A percentile compares a stretch with the other conserved stretches of the same genome.
Evolutionary conservation across 2,113 vertebrate species (phyloP).

Genomic region (Motacilla tschutschensis): DNA sequence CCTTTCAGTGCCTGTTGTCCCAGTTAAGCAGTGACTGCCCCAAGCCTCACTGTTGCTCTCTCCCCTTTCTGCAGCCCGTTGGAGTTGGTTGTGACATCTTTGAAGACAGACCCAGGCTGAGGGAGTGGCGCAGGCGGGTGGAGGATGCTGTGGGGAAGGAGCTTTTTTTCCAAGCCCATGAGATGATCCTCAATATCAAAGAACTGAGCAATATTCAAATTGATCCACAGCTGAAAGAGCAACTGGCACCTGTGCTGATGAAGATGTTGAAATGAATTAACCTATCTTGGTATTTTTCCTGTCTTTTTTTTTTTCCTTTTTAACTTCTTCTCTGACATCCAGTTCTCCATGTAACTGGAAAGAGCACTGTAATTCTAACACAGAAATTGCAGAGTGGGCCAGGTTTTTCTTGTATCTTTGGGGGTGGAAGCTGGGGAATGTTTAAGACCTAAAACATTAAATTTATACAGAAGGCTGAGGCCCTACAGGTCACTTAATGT

Average conservation of each 20-base stretch:
- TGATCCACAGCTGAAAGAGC: conserved; percentile 56
- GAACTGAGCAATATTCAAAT: conserved; percentile 58
- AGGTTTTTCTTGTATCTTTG: background rate
- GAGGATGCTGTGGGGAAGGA: conserved; percentile 74
- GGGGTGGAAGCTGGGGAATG: background rate
- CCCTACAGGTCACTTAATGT: background rate
- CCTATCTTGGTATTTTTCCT: background rate
- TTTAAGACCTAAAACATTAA: background rate
- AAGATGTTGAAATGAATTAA: conserved; percentile 70
- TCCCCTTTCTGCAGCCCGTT: conserved; percentile 69
- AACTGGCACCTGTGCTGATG: conserved; percentile 63
- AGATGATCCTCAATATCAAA: conserved; percentile 62
- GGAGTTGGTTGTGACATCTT: conserved; percentile 76
- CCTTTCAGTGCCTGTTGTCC: background rate
- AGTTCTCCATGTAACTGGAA: background rate
- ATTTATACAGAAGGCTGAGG: background rate
- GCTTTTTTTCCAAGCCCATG: conserved; percentile 79
- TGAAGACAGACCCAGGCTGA: conserved; percentile 71
- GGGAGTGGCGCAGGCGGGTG: conserved; percentile 80
- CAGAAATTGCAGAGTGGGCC: background rate
- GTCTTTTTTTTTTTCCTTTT: background rate
- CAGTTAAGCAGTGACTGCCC: background rate
- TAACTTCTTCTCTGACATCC: background rate
- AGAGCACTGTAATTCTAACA: background rate
- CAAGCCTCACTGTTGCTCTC: background rate